Base-by-base conservation (phyloP, 2,888 invertebrate genomes). In the Caenorhabditis macrosperma region DNA sequence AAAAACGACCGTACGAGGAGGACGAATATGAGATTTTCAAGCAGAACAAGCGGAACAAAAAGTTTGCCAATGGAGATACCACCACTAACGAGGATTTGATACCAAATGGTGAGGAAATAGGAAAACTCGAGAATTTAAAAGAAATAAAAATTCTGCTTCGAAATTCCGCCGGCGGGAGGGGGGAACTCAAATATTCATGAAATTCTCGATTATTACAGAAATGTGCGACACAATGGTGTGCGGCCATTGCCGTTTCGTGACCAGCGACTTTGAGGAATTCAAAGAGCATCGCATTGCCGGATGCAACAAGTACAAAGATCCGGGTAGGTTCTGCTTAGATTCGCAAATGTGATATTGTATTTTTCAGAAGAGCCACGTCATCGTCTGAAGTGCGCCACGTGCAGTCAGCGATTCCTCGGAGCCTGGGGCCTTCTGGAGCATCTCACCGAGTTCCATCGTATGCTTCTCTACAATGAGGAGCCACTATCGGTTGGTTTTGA, bases 201-300 rank as follows among this genome's bases (percentile, higher is more conserved):
- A 38, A 38, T 15, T 12, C 6, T 15, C 3, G 9, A 4, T 46
- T 20, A 22, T 66, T 72, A 24, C 72, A 78, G 74, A 78, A 63
- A 78, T 78, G 78, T 74, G 78, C 71, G 94, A 94, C 91, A 94
- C 94, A 82, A 92, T 94, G 86, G 94, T 94, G 86, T 94, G 94
- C 91, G 94, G 94, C 60, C 94, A 94, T 90, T 94, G 94, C 91
- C 93, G 94, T 83, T 94, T 94, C 91, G 93, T 94, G 92, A 94
- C 94, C 91, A 93, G 93, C 68, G 94, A 94, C 88, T 92, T 94
- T 17, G 93, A 94, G 85, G 94, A 94, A 86, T 92, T 94, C 82
- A 92, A 94, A 83, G 94, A 94, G 86, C 94, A 94, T 92, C 94
- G 94, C 92, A 81, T 85, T 30, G 71, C 76, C 38, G 76, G 78